phyloP scores from a whole-genome alignment of 2,113 vertebrate species.

The Etheostoma spectabile region DNA sequence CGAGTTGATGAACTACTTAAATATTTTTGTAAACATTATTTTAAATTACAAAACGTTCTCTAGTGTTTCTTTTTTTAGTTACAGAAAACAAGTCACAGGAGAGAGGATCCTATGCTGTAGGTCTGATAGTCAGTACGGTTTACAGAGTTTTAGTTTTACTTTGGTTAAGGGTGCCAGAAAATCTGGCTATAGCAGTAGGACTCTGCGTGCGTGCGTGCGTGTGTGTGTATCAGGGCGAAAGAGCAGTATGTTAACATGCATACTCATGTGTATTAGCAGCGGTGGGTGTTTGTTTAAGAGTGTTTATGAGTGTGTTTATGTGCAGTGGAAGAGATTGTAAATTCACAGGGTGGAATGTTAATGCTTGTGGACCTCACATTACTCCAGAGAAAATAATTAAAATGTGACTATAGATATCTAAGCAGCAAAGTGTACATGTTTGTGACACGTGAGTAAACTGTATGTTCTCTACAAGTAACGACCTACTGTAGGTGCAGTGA shows the following conservation, averaged over 20 bases:
- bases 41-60: too few relatives aligned
- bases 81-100: not conserved
- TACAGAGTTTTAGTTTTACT: conserved; percentile 42
- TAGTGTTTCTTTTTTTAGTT: too few relatives aligned
- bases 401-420: conserved; percentile 20
- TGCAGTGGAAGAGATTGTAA: conserved; percentile 46
- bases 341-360: conserved; percentile 43
- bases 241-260: conserved; percentile 25
- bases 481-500: conserved; percentile 11
- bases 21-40: too few relatives aligned
- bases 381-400: conserved; percentile 35
- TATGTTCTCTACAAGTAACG: conserved; percentile 13
- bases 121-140: conserved; percentile 38
- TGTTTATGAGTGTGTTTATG: conserved; percentile 60
- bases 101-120: conserved; percentile 39
- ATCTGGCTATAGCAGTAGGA: conserved; percentile 11
- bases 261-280: conserved; percentile 41
- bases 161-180: conserved; percentile 17
- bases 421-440: conserved; percentile 7
- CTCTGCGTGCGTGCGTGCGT: not conserved
- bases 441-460: conserved; percentile 18
- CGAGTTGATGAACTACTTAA: too few relatives aligned
- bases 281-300: conserved; percentile 40
- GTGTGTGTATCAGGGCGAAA: not conserved
- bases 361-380: conserved; percentile 27